Evolutionary conservation across 1,140 invertebrate genomes (phyloP).

Genomic region (Zeugodacus cucurbitae): DNA sequence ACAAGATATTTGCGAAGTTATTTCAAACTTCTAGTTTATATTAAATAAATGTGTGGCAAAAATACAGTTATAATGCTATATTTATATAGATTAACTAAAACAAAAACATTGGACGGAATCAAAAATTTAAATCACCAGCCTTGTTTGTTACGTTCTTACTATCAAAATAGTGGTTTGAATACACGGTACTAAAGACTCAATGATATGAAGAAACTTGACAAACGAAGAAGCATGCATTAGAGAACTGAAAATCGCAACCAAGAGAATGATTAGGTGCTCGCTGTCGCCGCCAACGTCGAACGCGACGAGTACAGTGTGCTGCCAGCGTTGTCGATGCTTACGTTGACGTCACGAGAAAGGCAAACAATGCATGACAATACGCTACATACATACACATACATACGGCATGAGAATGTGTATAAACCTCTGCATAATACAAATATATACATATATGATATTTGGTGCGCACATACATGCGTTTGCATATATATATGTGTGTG

Average conservation of each 20-base stretch:
- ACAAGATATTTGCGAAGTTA: no score
- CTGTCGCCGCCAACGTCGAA: neutral
- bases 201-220: neutral
- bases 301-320: neutral
- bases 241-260: neutral
- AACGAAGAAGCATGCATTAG: neutral
- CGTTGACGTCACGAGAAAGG: neutral
- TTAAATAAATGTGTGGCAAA: no score
- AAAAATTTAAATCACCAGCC: no score
- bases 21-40: no score
- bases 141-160: neutral
- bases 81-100: no score
- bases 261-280: neutral
- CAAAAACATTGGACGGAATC: no score
- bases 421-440: neutral
- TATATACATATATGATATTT: neutral
- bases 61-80: no score
- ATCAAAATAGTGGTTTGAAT: neutral
- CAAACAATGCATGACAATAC: conserved; percentile 1
- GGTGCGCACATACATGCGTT: neutral
- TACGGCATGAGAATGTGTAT: no score
- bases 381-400: neutral
- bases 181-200: neutral
- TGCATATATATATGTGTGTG: neutral
- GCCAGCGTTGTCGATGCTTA: neutral